Conservation (phyloP, 1,140 invertebrate genomes). For the Ruditapes philippinarum region DNA sequence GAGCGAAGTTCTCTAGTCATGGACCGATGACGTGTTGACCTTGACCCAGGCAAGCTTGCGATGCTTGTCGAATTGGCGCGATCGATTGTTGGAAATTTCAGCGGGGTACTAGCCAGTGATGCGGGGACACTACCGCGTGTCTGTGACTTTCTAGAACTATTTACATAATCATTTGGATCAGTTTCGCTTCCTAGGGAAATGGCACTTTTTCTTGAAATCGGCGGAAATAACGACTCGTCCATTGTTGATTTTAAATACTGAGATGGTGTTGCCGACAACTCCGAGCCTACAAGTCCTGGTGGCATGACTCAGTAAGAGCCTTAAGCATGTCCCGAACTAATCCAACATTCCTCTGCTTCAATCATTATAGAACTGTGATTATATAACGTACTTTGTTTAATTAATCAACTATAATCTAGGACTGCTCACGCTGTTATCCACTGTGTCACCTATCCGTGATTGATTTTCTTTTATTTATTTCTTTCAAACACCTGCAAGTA, state of each 20-base stretch:
- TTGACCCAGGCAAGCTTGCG: conserved; percentile 54
- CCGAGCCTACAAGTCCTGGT: conserved; percentile 39
- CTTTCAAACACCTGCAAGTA: no score
- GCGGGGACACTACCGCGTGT: conserved; percentile 46
- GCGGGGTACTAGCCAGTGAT: conserved; percentile 44
- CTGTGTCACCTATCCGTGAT: no score
- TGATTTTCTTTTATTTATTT: no score
- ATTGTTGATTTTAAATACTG: conserved; percentile 35
- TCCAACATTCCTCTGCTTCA: no score
- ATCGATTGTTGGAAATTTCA: conserved; percentile 60
- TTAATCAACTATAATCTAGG: no score
- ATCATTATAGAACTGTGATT: no score
- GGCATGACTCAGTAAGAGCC: conserved; percentile 11
- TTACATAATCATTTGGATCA: conserved; percentile 51
- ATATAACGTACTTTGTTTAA: no score
- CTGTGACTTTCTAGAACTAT: conserved; percentile 11
- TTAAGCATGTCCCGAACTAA: conserved; percentile 5
- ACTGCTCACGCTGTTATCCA: no score
- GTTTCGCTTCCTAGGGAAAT: conserved; percentile 51
- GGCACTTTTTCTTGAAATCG: conserved; percentile 56
- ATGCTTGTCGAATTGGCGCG: conserved; percentile 61
- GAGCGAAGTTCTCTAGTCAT: conserved; percentile 23
- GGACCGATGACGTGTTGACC: conserved; percentile 42
- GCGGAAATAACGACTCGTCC: conserved; percentile 58
- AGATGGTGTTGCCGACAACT: conserved; percentile 41